Evolutionary conservation across 2,113 vertebrate species (phyloP).

Genomic region (Choloepus hoffmanni): DNA sequence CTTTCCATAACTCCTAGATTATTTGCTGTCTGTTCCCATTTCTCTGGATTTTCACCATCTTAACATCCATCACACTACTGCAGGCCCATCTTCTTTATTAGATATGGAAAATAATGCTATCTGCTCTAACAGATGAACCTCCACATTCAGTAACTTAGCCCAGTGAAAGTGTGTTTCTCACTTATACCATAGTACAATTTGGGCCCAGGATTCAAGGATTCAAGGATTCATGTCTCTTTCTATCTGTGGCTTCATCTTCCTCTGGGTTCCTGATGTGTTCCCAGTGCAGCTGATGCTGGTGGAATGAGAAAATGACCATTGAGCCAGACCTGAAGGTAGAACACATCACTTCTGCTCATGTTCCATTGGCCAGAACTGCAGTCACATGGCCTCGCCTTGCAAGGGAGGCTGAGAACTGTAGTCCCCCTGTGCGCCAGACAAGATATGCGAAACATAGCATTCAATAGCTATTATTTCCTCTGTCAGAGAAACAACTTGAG

Average conservation of each 20-base stretch:
- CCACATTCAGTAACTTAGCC: not conserved
- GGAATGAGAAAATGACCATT: not conserved
- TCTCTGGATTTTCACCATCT: not conserved
- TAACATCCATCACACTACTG: not conserved
- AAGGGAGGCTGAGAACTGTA: not conserved
- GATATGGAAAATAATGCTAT: not conserved
- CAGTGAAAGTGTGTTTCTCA: not conserved
- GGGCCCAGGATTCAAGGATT: not conserved
- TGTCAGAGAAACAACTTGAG: constrained; percentile 81
- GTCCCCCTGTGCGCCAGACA: not conserved
- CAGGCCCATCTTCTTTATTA: not conserved
- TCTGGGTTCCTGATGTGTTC: not conserved
- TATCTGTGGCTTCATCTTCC: not conserved
- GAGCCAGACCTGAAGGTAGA: not conserved
- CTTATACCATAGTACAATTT: not conserved
- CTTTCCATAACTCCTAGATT: not conserved
- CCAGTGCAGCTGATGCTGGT: not conserved
- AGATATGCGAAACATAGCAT: constrained; percentile 83
- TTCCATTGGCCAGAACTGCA: not conserved
- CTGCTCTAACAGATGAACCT: not conserved
- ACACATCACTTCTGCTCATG: not conserved
- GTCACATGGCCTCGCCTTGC: not conserved
- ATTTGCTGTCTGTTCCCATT: not conserved
- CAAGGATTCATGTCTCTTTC: not conserved
- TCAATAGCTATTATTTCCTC: constrained; percentile 82